Conservation (phyloP, 2,113 vertebrate species). For the Crotalus horridus region DNA sequence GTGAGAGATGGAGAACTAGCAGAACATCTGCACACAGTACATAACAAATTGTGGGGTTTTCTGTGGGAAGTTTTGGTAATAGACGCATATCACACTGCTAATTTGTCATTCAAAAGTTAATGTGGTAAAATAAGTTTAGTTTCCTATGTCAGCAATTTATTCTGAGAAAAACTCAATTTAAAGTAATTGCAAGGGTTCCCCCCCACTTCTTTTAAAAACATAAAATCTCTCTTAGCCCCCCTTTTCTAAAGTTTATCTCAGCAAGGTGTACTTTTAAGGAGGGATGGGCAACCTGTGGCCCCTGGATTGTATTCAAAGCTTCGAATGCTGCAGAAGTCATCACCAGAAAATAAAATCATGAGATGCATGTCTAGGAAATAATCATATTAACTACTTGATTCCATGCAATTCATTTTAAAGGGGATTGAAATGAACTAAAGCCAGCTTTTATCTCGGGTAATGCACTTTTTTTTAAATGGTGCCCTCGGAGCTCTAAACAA, state of each 20-base stretch:
- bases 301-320: neutral
- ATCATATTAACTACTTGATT: neutral
- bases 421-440: neutral
- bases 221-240: neutral
- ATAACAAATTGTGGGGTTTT: neutral
- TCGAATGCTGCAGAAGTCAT: neutral
- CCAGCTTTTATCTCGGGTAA: neutral
- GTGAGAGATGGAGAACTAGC: neutral
- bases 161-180: neutral
- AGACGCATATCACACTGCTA: neutral
- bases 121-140: neutral
- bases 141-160: neutral
- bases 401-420: neutral
- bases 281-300: neutral
- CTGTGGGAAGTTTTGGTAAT: neutral
- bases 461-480: neutral
- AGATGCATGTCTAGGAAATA: neutral
- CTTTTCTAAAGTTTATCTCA: neutral
- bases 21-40: neutral
- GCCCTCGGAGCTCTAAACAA: neutral
- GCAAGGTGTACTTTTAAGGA: neutral
- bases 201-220: neutral
- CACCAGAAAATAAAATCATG: neutral
- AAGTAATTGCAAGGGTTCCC: neutral
- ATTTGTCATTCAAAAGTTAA: neutral